Evolutionary conservation across 2,113 vertebrate species (phyloP).

Genomic region (Glaucidium brasilianum): DNA sequence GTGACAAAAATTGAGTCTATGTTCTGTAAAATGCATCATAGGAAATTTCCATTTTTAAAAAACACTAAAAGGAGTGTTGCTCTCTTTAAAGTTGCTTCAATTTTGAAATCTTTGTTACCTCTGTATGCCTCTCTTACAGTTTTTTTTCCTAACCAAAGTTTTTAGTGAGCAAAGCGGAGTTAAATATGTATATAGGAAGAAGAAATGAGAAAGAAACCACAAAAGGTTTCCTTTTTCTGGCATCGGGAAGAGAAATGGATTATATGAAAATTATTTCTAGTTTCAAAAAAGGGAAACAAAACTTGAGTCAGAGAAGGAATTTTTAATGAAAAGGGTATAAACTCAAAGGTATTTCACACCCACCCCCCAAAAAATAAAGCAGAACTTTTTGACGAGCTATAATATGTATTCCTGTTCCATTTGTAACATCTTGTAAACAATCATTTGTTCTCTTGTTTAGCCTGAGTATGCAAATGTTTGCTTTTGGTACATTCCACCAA

Average conservation of each 20-base stretch:
- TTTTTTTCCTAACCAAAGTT: background rate
- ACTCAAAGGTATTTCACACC: background rate
- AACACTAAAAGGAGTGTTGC: background rate
- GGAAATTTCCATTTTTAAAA: background rate
- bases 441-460: slow-evolving; percentile 57
- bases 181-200: background rate
- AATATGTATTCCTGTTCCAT: background rate
- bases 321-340: background rate
- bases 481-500: slow-evolving; percentile 86
- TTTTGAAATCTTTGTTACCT: background rate
- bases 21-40: background rate
- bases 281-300: background rate
- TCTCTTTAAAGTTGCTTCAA: background rate
- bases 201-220: background rate
- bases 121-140: background rate
- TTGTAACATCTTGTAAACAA: background rate
- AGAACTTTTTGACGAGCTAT: background rate
- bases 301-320: background rate
- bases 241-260: background rate
- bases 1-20: background rate
- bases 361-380: accelerated
- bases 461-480: slow-evolving; percentile 82
- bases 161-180: background rate
- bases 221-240: background rate
- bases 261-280: background rate